Evolutionary conservation across 1,140 invertebrate species (phyloP).

Genomic region (Goniozus legneri): DNA sequence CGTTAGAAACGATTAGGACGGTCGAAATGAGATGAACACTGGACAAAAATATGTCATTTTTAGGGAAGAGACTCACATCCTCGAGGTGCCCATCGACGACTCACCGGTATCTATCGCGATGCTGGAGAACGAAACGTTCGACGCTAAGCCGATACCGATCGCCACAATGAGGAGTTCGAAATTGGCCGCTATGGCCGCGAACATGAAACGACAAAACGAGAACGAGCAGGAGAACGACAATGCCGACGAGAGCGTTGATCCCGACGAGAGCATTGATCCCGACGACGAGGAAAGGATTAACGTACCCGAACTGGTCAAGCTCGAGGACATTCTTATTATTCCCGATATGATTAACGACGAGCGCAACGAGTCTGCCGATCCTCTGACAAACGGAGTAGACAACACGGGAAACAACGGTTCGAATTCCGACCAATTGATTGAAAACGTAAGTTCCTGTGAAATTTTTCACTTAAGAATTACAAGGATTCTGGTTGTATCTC

Average conservation of each 20-base stretch:
- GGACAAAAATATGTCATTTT: constrained; percentile 19
- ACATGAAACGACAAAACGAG: constrained; percentile 33
- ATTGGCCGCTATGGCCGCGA: constrained; percentile 48
- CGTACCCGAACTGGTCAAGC: constrained; percentile 23
- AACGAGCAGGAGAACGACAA: no score
- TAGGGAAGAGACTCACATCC: constrained; percentile 44
- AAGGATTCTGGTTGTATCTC: no score
- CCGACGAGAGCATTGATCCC: constrained; percentile 16
- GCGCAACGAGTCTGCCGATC: no score
- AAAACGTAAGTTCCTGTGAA: background rate
- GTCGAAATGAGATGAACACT: constrained; percentile 3
- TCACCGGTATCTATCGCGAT: constrained; percentile 8
- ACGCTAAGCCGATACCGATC: constrained; percentile 36
- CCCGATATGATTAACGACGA: constrained; percentile 20
- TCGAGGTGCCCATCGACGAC: constrained; percentile 30
- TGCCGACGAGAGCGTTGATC: no score
- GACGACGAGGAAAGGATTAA: constrained; percentile 15
- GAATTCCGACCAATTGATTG: background rate
- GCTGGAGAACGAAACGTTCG: constrained; percentile 11
- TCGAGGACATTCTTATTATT: constrained; percentile 37
- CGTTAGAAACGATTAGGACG: background rate
- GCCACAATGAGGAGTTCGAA: constrained; percentile 45
- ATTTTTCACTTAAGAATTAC: background rate
- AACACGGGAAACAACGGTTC: background rate
- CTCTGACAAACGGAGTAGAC: no score